phyloP scores from a whole-genome alignment of 2,113 vertebrate genomes.

The Haplochromis burtoni region DNA sequence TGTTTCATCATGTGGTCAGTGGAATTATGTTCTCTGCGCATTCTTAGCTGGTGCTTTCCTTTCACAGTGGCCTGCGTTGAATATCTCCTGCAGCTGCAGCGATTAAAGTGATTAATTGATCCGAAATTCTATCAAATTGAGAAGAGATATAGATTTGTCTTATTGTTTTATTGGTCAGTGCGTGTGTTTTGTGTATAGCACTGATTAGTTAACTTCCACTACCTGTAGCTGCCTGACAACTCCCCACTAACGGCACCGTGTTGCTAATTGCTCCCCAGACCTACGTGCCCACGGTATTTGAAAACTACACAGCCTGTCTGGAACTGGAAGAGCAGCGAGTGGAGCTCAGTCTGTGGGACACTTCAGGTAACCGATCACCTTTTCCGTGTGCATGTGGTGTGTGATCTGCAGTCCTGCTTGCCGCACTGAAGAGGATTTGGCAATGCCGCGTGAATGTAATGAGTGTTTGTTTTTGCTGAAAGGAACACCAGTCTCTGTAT shows the following conservation, averaged over 20 bases:
- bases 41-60: neutral
- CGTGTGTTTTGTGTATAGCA: neutral
- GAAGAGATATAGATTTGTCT: neutral
- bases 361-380: conserved; percentile 78
- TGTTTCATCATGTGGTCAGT: neutral
- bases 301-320: conserved; percentile 95
- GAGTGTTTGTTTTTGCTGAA: neutral
- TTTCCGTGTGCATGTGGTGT: neutral
- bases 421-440: neutral
- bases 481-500: neutral
- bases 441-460: neutral
- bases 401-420: neutral
- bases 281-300: conserved; percentile 94
- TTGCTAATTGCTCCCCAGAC: conserved; percentile 73
- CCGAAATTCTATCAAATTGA: neutral
- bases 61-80: neutral
- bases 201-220: conserved; percentile 7
- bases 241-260: conserved; percentile 29
- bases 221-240: conserved; percentile 18
- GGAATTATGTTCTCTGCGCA: neutral
- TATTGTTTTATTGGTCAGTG: neutral
- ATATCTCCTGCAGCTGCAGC: neutral
- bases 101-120: neutral
- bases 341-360: conserved; percentile 96
- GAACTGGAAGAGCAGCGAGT: conserved; percentile 92